Evolutionary conservation across 2,113 vertebrate species (phyloP).

Genomic region (Hylia prasina): DNA sequence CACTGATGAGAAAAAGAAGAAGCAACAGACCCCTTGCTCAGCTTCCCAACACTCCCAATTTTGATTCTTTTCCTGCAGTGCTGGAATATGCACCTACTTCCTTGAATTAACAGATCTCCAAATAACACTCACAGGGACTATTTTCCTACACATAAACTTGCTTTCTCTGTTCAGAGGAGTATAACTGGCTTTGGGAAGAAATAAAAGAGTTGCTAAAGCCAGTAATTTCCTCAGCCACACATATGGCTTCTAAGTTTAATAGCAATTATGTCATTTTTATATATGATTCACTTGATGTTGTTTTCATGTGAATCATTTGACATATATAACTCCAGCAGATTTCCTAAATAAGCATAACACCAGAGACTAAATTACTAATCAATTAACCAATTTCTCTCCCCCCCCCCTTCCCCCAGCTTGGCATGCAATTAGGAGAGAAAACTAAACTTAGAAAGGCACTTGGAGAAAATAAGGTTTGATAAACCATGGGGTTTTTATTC

Average conservation of each 20-base stretch:
- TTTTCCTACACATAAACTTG: conserved; percentile 58
- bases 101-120: conserved; percentile 55
- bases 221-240: conserved; percentile 60
- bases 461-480: neutral
- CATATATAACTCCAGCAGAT: conserved; percentile 57
- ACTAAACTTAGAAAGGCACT: conserved; percentile 38
- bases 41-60: conserved; percentile 12
- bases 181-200: conserved; percentile 64
- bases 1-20: conserved; percentile 28
- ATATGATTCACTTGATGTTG: conserved; percentile 63
- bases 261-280: conserved; percentile 65
- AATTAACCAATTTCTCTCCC: conserved; percentile 25
- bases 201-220: conserved; percentile 61
- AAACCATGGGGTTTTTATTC: neutral
- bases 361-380: conserved; percentile 58
- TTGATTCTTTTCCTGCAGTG: conserved; percentile 10
- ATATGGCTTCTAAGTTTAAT: conserved; percentile 68
- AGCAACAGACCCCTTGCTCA: neutral
- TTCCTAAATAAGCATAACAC: conserved; percentile 62
- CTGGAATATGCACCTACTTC: conserved; percentile 51
- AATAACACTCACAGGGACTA: conserved; percentile 58
- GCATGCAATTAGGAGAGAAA: conserved; percentile 14
- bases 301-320: conserved; percentile 65
- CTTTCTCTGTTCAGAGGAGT: conserved; percentile 50
- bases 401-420: neutral